Evolutionary conservation across 2,888 invertebrate species (phyloP).

Genomic region (Melolontha melolontha): DNA sequence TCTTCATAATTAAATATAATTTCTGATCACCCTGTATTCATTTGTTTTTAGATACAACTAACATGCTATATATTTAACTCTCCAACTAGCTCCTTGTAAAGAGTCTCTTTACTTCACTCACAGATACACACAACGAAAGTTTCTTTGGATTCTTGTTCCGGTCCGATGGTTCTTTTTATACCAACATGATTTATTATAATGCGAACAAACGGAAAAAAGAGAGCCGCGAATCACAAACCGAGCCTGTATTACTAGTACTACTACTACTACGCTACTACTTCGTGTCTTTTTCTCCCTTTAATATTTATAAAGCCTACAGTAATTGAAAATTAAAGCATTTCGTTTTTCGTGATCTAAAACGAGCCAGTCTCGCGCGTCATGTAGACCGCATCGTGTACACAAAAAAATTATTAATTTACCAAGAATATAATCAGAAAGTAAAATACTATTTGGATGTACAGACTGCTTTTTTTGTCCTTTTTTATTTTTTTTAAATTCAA

Average conservation of each 20-base stretch:
- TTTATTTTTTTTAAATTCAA: background rate
- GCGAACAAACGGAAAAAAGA: slow-evolving; percentile 29
- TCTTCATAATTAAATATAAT: too few species aligned
- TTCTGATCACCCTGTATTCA: too few species aligned
- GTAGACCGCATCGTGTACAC: slow-evolving; percentile 17
- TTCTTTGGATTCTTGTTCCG: slow-evolving; percentile 32
- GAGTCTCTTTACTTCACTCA: slow-evolving; percentile 6
- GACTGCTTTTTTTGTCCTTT: slow-evolving; percentile 10
- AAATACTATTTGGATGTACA: slow-evolving; percentile 25
- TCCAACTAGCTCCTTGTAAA: slow-evolving; percentile 8
- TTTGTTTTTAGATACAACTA: too few species aligned
- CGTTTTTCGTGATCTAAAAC: slow-evolving; percentile 36
- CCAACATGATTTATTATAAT: slow-evolving; percentile 38
- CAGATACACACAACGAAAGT: slow-evolving; percentile 32
- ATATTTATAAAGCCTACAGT: slow-evolving; percentile 37
- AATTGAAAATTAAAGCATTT: slow-evolving; percentile 40
- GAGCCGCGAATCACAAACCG: slow-evolving; percentile 30
- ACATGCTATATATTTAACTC: slow-evolving; percentile 13
- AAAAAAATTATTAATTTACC: slow-evolving; percentile 38
- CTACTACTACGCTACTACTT: background rate
- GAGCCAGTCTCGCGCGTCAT: slow-evolving; percentile 20
- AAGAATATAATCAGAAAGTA: slow-evolving; percentile 33
- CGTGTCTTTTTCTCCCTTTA: slow-evolving; percentile 30
- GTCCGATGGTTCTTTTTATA: slow-evolving; percentile 33
- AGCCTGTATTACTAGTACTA: background rate